Base-by-base conservation (phyloP, 2,888 invertebrate species). In the Arge pagana region DNA sequence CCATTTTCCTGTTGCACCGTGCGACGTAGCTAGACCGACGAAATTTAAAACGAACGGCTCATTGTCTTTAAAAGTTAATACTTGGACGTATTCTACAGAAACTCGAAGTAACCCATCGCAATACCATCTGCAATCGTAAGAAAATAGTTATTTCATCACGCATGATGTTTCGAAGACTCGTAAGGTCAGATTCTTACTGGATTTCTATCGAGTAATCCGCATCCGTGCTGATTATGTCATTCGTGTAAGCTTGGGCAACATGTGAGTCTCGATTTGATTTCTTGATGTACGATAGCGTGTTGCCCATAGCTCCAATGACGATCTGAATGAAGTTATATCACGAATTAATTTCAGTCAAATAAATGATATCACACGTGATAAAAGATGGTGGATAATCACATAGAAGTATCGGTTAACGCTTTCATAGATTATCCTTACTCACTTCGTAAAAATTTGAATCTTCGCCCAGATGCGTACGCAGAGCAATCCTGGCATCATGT, bases 391-490 rank as follows among this genome's bases (percentile, higher is more conserved):
- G 21, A 36, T 4, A 21, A 15, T 10, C 13, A 2, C 24, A 16
- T 33, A n/a, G n/a, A n/a, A n/a, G n/a, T n/a, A n/a, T n/a, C n/a
- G n/a, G n/a, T n/a, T n/a, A n/a, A n/a, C n/a, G n/a, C 6, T 33
- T 19, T 24, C 5, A 13, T 13, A n/a, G n/a, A n/a, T n/a, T n/a
- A n/a, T n/a, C n/a, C n/a, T n/a, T n/a, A n/a, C 33, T 48, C 61
- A 69, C 69, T 55, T 70, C 68, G 15, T 70, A 70, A 4, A 61
- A 50, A 36, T 65, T 61, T 4, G 69, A 70, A 18, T 69, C 67
- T 4, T 61, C 61, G 36, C 58, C 62, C 8, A 69, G 58, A 43
- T 65, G 66, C n/a, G 63, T 67, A 43, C 69, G 60, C 11, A 70
- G 55, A 24, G 64, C 59, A 28, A 70, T 63, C 48, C 69, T 63